A percentile compares a stretch with the other conserved stretches of the same genome.
These are phyloP conservation scores for Botrylloides violaceus DNA, from an alignment of 23 tunicate species.

Conservation along the genomic window DNA sequence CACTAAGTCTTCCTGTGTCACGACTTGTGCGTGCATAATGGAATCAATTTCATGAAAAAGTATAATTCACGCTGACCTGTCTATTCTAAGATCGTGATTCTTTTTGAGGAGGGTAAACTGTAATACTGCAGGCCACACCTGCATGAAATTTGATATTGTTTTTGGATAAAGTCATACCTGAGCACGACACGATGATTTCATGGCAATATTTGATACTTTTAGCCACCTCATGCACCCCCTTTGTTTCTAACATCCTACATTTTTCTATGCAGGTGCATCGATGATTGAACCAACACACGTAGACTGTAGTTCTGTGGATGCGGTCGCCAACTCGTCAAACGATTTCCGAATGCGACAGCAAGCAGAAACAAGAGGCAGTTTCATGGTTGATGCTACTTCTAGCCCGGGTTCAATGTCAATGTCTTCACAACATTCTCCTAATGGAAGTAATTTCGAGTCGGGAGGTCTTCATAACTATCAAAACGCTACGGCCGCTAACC, in stretches of 20 bases:
- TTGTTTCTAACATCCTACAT: too few species aligned
- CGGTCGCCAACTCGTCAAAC: not conserved
- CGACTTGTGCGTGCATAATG: too few species aligned
- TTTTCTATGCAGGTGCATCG: not conserved
- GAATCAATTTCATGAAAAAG: too few species aligned
- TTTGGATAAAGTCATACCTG: not conserved
- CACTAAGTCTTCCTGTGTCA: too few species aligned
- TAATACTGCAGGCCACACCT: not conserved
- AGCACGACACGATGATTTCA: not conserved
- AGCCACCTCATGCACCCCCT: too few species aligned
- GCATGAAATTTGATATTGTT: not conserved
- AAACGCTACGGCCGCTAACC: not conserved
- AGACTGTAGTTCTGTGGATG: not conserved
- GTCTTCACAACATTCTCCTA: constrained; percentile 19
- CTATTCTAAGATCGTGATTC: not conserved
- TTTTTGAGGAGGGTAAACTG: too few species aligned
- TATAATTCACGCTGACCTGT: too few species aligned
- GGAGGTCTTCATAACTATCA: not conserved
- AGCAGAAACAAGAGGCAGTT: not conserved
- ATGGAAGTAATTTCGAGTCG: constrained; percentile 6
- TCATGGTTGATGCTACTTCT: constrained; percentile 10
- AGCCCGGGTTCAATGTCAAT: constrained; percentile 28
- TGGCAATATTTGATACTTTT: too few species aligned
- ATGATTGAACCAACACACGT: not conserved
- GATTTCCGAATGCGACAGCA: constrained; percentile 10